These are phyloP conservation scores for Pseudachorutes palmiensis DNA, from an alignment of 1,140 invertebrate species.

Conservation along the genomic window DNA sequence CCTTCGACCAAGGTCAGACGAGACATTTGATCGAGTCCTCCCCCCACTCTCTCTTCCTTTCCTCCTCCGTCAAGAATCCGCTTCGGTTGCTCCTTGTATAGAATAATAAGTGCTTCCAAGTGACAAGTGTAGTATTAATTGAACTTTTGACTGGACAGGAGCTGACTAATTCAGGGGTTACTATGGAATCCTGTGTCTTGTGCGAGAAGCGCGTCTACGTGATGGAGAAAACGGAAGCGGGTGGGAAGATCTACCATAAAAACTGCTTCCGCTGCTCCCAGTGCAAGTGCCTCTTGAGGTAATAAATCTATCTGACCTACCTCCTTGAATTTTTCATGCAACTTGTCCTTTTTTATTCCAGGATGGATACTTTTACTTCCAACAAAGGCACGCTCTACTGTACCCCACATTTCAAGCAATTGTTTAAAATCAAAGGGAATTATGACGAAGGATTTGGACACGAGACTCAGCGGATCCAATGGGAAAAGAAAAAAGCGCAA, in stretches of 20 bases:
- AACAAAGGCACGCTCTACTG: slow-evolving; percentile 69
- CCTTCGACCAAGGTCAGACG: too few species aligned
- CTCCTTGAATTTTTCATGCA: neutral
- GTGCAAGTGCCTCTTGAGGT: slow-evolving; percentile 67
- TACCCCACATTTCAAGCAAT: slow-evolving; percentile 69
- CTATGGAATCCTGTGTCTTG: slow-evolving; percentile 55
- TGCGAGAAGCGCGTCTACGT: slow-evolving; percentile 69
- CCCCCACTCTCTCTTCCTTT: too few species aligned
- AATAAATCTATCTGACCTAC: slow-evolving; percentile 31
- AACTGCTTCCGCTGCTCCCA: slow-evolving; percentile 71
- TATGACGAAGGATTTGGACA: slow-evolving; percentile 66
- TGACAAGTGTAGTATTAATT: too few species aligned
- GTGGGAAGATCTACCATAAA: slow-evolving; percentile 65
- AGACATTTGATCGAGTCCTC: too few species aligned
- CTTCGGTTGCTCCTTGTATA: too few species aligned
- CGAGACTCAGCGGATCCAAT: slow-evolving; percentile 31
- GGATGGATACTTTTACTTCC: slow-evolving; percentile 66
- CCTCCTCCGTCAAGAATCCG: too few species aligned
- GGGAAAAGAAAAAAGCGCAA: slow-evolving; percentile 27
- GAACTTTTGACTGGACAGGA: too few species aligned
- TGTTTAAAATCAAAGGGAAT: slow-evolving; percentile 74
- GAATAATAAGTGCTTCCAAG: too few species aligned
- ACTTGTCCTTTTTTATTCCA: slow-evolving; percentile 42
- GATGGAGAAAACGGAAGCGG: slow-evolving; percentile 68
- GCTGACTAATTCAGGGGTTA: slow-evolving; percentile 8